phyloP scores from a whole-genome alignment of 2,888 invertebrate species.

The Eilema griseolum region DNA sequence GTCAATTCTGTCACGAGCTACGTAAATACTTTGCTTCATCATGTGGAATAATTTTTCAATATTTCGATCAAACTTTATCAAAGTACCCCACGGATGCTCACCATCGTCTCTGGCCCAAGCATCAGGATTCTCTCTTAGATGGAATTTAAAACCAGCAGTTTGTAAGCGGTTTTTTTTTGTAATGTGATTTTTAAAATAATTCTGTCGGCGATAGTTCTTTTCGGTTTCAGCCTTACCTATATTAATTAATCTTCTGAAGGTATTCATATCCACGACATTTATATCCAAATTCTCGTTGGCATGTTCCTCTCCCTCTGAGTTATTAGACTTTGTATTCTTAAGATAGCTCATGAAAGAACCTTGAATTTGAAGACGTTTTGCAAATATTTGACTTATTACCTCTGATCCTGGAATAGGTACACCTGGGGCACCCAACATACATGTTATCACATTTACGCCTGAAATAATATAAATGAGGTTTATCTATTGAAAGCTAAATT shows the following conservation, averaged over 20 bases:
- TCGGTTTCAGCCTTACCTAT: constrained; percentile 5
- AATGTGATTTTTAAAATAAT: neutral
- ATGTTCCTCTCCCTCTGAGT: neutral
- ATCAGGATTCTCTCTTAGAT: constrained; percentile 2
- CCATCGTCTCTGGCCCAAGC: neutral
- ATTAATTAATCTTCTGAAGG: constrained; percentile 9
- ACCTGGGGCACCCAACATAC: constrained; percentile 9
- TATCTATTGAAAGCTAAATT: neutral
- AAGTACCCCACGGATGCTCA: too few relatives aligned
- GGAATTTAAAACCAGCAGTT: constrained; percentile 13
- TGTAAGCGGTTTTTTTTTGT: constrained; percentile 6
- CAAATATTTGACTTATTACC: constrained; percentile 8
- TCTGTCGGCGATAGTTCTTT: constrained; percentile 1
- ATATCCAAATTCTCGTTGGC: constrained; percentile 10
- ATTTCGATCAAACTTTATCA: neutral
- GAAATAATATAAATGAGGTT: neutral
- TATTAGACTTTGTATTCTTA: constrained; percentile 6
- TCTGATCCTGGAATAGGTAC: constrained; percentile 14
- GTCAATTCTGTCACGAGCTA: constrained; percentile 10
- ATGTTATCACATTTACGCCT: neutral
- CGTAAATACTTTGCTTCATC: constrained; percentile 17
- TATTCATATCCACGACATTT: constrained; percentile 13
- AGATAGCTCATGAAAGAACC: constrained; percentile 12
- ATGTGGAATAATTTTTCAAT: constrained; percentile 12
- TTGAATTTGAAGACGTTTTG: constrained; percentile 2